Evolutionary conservation across 2,797 vertebrate species (phyloP), one percentile per base, ranked within the genome.

Genomic region (Paedocypris micromegethes): DNA sequence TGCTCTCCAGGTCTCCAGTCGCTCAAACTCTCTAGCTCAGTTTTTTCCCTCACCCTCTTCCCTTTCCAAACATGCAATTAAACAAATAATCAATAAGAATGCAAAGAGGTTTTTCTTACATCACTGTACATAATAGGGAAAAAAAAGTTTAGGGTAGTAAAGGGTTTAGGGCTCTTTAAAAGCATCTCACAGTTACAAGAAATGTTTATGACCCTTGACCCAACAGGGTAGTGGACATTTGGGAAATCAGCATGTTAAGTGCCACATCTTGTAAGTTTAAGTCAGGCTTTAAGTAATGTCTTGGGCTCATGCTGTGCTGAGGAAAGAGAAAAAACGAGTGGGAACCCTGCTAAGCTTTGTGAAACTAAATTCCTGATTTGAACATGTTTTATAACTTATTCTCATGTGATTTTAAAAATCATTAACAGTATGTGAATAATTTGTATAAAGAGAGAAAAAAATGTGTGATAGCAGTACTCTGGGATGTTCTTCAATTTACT

Each of bases 211-310:
- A 64, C 66, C 67, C 60, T 55, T 60, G 37, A 69, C 75, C 80
- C 76, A 79, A 72, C 73, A 69, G 71, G 77, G 64, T 74, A 70
- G 66, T 56, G 9, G 77, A 23, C 23, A 23, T 23, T 23, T 23
- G 23, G 23, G 23, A 23, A 72, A 83, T 75, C 86, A 88, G 88
- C 83, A 45, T 84, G 86, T 54, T 81, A 82, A 88, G 85, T 88
- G 88, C 79, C 58, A 69, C 82, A 58, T 86, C 81, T 72, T 88
- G 87, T 88, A 66, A 72, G 53, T 82, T 59, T 70, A 65, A 51
- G 60, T 72, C 56, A 77, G 80, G 39, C 74, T 80, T 76, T 56
- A 46, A 64, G 68, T 66, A 66, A 75, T 63, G 68, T 74, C 59
- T 66, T 9, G 42, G 40, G 44, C 55, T 54, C 78, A 72, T 44